phyloP scores from a whole-genome alignment of 2,888 invertebrate genomes.

The Cataglyphis cursor region DNA sequence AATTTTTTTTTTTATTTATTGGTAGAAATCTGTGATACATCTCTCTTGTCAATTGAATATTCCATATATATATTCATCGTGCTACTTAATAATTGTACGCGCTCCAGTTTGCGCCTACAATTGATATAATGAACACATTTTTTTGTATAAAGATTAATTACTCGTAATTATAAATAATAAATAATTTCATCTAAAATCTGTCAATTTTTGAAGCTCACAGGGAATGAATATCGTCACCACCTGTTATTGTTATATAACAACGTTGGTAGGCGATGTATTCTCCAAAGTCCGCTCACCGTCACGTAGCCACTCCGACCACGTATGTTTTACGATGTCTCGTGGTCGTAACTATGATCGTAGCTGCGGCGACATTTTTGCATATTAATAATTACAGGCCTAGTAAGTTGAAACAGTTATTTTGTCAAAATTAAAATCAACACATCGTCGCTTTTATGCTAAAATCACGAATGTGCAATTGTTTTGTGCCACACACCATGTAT shows the following conservation, averaged over 20 bases:
- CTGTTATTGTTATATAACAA: conserved; percentile 76
- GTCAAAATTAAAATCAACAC: neutral
- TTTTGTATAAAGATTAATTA: conserved; percentile 2
- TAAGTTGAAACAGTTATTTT: conserved; percentile 76
- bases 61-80: neutral
- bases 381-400: conserved; percentile 84
- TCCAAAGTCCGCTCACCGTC: conserved; percentile 62
- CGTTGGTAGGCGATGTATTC: conserved; percentile 79
- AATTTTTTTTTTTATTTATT: neutral
- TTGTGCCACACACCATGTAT: too few species aligned
- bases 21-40: neutral
- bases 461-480: too few species aligned
- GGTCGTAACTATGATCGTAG: conserved; percentile 80
- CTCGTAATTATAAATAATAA: too few species aligned
- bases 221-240: conserved; percentile 76
- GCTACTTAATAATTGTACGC: neutral
- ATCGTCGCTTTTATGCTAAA: too few species aligned
- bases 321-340: conserved; percentile 79
- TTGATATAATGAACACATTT: neutral
- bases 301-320: conserved; percentile 73
- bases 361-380: conserved; percentile 84
- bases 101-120: neutral
- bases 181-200: neutral
- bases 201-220: neutral
- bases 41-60: neutral